A percentile compares a stretch with the other conserved stretches of the same genome.
Evolutionary conservation across 1,140 invertebrate species (phyloP).

Genomic region (Anastatus disparis): DNA sequence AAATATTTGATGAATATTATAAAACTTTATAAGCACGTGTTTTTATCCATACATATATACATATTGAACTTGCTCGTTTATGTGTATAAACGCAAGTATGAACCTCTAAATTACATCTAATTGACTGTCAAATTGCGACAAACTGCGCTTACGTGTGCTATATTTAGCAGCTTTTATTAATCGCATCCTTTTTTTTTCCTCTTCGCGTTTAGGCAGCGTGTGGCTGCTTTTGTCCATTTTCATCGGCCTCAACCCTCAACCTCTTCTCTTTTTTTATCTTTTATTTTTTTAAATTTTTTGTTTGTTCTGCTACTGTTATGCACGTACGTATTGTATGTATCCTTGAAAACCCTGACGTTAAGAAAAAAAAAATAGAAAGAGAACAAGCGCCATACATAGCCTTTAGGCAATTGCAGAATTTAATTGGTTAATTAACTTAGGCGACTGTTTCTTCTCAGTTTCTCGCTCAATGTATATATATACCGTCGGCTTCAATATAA

Average conservation of each 20-base stretch:
- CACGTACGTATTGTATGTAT: no score
- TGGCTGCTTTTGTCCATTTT: conserved; percentile 1
- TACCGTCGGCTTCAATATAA: conserved; percentile 10
- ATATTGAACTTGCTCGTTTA: no score
- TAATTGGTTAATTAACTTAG: conserved; percentile 59
- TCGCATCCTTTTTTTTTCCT: conserved; percentile 28
- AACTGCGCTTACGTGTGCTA: conserved; percentile 14
- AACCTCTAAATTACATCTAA: conserved; percentile 29
- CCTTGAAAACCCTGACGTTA: no score
- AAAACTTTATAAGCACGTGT: no score
- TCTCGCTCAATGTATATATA: no score
- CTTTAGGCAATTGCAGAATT: conserved; percentile 54
- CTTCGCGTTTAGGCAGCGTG: background rate
- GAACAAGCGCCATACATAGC: conserved; percentile 37
- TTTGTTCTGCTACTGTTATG: no score
- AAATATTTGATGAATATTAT: no score
- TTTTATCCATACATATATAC: no score
- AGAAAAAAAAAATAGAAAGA: no score
- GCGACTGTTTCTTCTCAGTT: conserved; percentile 15
- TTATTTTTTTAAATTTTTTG: no score
- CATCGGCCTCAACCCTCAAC: background rate
- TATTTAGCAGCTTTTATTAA: conserved; percentile 28
- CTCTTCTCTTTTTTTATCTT: background rate
- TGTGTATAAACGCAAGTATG: no score
- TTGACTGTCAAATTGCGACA: conserved; percentile 25